These are phyloP conservation scores for Drosophila virilis DNA, from an alignment of 1,140 invertebrate genomes.

Conservation along the genomic window DNA sequence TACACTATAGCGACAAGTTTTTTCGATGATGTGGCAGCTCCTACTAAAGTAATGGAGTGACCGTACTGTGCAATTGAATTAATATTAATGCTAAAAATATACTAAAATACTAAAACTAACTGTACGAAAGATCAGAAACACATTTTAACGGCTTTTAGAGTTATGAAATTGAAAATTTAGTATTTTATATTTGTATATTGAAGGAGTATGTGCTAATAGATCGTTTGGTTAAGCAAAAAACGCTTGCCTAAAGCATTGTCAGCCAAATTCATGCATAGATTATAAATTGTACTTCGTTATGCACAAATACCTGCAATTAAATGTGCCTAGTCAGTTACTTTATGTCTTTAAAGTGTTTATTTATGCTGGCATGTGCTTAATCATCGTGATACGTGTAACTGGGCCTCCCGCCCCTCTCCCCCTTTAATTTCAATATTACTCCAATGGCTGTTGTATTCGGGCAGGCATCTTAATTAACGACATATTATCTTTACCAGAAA, in stretches of 20 bases:
- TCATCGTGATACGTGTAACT: constrained; percentile 25
- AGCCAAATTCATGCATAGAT: neutral
- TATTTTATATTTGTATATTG: neutral
- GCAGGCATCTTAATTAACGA: constrained; percentile 10
- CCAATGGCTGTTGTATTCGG: neutral
- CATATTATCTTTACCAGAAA: neutral
- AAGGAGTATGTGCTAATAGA: neutral
- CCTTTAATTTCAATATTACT: neutral
- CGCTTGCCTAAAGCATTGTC: neutral
- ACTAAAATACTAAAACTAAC: constrained; percentile 8
- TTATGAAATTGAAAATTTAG: neutral
- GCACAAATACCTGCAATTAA: constrained; percentile 12
- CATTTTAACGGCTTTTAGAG: neutral
- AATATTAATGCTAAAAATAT: neutral
- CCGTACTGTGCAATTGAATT: constrained; percentile 7
- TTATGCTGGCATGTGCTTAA: constrained; percentile 26
- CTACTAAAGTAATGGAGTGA: neutral
- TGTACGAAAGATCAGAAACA: neutral
- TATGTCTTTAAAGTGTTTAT: neutral
- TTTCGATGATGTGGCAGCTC: constrained; percentile 35
- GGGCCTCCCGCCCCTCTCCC: neutral
- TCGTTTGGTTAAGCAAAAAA: neutral
- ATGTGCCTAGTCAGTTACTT: constrained; percentile 30
- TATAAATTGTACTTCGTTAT: constrained; percentile 3
- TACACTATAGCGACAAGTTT: constrained; percentile 1